Conservation (phyloP, 2,888 invertebrate species). For the Copidosoma aretas region DNA sequence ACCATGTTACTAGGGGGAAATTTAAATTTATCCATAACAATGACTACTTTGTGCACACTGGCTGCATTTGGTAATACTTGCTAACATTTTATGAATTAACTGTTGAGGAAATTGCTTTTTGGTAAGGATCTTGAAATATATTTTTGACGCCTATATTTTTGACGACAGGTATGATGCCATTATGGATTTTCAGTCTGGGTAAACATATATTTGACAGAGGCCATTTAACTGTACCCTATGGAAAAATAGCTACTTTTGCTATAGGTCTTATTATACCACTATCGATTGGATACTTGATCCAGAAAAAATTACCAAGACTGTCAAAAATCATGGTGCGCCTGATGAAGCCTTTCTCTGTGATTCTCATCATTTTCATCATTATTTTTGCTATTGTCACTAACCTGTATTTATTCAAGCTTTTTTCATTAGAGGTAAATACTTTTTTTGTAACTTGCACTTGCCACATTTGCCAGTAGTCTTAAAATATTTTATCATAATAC, state of each 20-base stretch:
- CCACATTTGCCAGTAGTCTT: too few relatives aligned
- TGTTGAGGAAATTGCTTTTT: conserved; percentile 17
- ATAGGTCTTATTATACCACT: conserved; percentile 80
- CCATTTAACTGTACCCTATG: conserved; percentile 78
- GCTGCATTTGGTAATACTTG: conserved; percentile 76
- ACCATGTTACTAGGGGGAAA: conserved; percentile 90
- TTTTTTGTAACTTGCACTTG: not conserved
- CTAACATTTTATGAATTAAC: conserved; percentile 10
- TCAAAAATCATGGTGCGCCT: conserved; percentile 77
- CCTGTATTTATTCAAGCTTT: conserved; percentile 84
- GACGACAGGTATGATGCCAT: conserved; percentile 84
- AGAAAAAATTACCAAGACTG: conserved; percentile 72
- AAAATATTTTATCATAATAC: too few relatives aligned
- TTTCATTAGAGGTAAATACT: conserved; percentile 79
- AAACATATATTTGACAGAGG: conserved; percentile 75
- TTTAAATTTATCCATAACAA: conserved; percentile 89
- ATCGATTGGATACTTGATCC: conserved; percentile 72
- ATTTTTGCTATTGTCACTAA: conserved; percentile 89
- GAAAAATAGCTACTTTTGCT: conserved; percentile 77
- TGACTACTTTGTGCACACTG: conserved; percentile 91
- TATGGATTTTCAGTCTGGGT: conserved; percentile 90
- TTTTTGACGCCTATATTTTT: too few relatives aligned
- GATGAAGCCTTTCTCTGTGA: conserved; percentile 82
- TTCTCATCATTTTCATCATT: conserved; percentile 82
- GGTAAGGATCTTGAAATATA: not conserved